Base-by-base conservation (phyloP, 1,140 invertebrate genomes). In the Arion vulgaris region DNA sequence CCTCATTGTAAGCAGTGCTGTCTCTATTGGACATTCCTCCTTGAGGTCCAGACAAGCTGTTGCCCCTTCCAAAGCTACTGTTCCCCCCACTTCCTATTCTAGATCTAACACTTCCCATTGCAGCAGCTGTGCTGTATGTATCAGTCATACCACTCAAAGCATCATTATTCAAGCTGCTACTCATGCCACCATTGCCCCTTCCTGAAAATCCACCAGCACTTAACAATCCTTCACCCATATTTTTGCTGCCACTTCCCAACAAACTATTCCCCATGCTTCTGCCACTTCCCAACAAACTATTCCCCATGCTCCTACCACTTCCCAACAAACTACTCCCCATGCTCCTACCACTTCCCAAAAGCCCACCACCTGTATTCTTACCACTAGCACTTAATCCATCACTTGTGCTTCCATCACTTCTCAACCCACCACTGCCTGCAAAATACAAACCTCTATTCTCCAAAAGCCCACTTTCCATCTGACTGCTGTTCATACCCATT, bases 121-220 rank as follows among this genome's bases (percentile, higher is more conserved):
- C 51, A 17, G 26, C 26, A 23, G 51, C 26, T 11, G 51, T 57
- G 19, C 19, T 57, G 51, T 57, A 57, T 2, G 23, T 23, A 57
- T 57, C 41, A 7, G 41, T 15, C 15, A 45, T 45, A 15, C 41
- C 57, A 51, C 49, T 39, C 45, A 51, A 34, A 36, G 45, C 28
- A n/a, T 51, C 75, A 77, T 49, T 49, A 41, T 51, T 75, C 32
- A 34, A 17, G n/a, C 72, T 75, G 34, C 38, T 26, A 39, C 72
- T n/a, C 39, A 75, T 41, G 5, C 38, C 41, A 11, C 11, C 26
- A 49, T 34, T 39, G n/a, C 11, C 7, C 9, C 11, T 49, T 5
- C 72, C 41, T 45, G n/a, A n/a, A n/a, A n/a, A n/a, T n/a, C n/a
- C n/a, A n/a, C 41, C 41, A 45, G 5, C 15, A 7, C 41, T 15